Evolutionary conservation across 2,888 invertebrate genomes (phyloP).

Genomic region (Sinotaia quadrata): DNA sequence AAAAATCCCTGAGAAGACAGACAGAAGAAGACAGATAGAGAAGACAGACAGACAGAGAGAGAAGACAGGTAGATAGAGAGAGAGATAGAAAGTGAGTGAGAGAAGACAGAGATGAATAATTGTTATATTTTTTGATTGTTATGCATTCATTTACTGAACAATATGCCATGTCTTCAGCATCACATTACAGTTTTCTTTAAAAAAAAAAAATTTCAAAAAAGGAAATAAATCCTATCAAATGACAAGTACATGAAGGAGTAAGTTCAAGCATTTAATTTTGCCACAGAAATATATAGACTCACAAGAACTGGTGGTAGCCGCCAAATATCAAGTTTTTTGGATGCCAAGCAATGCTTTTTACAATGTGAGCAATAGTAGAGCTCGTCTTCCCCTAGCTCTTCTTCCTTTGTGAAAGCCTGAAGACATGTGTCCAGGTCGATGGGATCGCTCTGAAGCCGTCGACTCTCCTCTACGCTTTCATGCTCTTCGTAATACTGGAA

Average conservation of each 20-base stretch:
- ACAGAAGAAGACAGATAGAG: background rate
- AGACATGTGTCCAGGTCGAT: constrained; percentile 88
- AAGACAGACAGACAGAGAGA: background rate
- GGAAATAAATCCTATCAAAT: too few species aligned
- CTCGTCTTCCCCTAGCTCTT: constrained; percentile 83
- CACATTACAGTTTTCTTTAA: too few species aligned
- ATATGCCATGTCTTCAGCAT: too few species aligned
- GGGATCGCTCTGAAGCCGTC: constrained; percentile 84
- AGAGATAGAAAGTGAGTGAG: too few species aligned
- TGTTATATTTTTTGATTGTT: too few species aligned
- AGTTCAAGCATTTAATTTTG: too few species aligned
- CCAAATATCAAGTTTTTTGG: constrained; percentile 94
- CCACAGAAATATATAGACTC: constrained; percentile 38
- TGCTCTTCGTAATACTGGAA: constrained; percentile 83
- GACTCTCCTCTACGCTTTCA: constrained; percentile 80
- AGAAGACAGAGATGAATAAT: too few species aligned
- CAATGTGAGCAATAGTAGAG: constrained; percentile 90
- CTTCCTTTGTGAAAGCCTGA: constrained; percentile 89
- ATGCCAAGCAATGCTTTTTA: constrained; percentile 86
- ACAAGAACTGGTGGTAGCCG: constrained; percentile 90
- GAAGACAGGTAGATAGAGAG: too few species aligned
- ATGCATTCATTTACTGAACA: too few species aligned
- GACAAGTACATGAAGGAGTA: too few species aligned
- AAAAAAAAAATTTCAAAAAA: too few species aligned
- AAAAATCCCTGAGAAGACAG: too few species aligned